Conservation (phyloP, 2,797 vertebrate species). For the Dicrostonyx torquatus region DNA sequence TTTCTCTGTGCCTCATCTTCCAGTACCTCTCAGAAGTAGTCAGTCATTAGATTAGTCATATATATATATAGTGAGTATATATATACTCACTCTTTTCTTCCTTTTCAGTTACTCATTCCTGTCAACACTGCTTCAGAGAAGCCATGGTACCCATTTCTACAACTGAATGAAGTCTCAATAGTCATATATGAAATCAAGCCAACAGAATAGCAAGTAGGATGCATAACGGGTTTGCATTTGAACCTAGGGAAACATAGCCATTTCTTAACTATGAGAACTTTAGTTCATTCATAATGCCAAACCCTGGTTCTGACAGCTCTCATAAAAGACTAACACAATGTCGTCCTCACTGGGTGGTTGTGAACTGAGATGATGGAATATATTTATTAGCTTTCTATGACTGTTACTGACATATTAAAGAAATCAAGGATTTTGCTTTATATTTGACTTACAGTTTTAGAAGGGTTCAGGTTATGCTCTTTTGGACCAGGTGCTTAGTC, state of each 20-base stretch:
- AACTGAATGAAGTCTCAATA: slow-evolving; percentile 2
- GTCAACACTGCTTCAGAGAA: slow-evolving; percentile 14
- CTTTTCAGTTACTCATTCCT: slow-evolving; percentile 19
- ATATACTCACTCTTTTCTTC: neutral
- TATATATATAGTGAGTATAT: neutral
- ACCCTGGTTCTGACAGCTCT: neutral
- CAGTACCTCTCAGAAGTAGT: slow-evolving; percentile 19
- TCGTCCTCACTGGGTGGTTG: neutral
- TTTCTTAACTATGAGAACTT: neutral
- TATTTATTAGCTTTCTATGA: neutral
- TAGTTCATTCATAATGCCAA: neutral
- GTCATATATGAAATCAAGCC: neutral
- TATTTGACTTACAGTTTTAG: neutral
- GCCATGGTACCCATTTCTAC: neutral
- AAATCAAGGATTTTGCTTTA: neutral
- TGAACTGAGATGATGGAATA: neutral
- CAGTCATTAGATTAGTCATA: slow-evolving; percentile 25
- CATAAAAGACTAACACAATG: neutral
- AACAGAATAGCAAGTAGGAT: neutral
- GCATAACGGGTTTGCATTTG: slow-evolving; percentile 8
- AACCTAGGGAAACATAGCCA: neutral
- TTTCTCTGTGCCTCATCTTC: slow-evolving; percentile 26
- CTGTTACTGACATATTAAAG: neutral
- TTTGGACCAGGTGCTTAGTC: neutral
- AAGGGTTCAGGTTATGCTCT: neutral